These are phyloP conservation scores for Melanophora roralis DNA, from an alignment of 2,888 invertebrate species.

Conservation along the genomic window DNA sequence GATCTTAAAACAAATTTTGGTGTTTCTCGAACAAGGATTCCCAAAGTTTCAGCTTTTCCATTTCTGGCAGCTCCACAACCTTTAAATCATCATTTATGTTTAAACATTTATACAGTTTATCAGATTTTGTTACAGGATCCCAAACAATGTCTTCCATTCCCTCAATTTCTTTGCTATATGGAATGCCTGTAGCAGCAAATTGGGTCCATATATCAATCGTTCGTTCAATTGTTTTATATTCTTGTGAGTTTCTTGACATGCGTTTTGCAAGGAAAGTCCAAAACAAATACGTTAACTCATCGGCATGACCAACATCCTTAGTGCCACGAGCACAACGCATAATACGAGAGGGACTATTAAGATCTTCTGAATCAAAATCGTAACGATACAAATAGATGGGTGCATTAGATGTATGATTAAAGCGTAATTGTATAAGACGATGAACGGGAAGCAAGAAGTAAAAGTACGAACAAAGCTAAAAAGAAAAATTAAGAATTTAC, in stretches of 20 bases:
- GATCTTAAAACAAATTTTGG: constrained; percentile 67
- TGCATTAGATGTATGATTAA: constrained; percentile 69
- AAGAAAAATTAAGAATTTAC: no score
- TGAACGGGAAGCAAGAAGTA: constrained; percentile 69
- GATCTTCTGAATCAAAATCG: constrained; percentile 74
- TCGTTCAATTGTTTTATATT: constrained; percentile 73
- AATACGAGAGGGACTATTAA: constrained; percentile 70
- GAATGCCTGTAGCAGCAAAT: constrained; percentile 74
- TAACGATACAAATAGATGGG: constrained; percentile 75
- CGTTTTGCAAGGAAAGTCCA: constrained; percentile 67
- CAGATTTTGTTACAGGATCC: constrained; percentile 69
- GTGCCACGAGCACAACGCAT: constrained; percentile 72
- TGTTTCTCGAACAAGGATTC: constrained; percentile 70
- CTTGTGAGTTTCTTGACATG: constrained; percentile 69
- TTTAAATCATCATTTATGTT: constrained; percentile 73
- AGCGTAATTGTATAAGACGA: constrained; percentile 71
- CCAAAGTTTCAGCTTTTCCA: constrained; percentile 71
- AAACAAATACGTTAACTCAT: constrained; percentile 74
- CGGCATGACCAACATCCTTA: constrained; percentile 75
- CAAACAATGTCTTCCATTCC: constrained; percentile 70
- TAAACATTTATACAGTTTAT: constrained; percentile 70
- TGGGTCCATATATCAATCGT: constrained; percentile 72
- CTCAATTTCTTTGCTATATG: constrained; percentile 68
- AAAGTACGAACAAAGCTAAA: constrained; percentile 70
- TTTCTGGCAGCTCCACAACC: constrained; percentile 72